Base-by-base conservation (phyloP, 2,113 vertebrate genomes). In the Psammodynastes pulverulentus region DNA sequence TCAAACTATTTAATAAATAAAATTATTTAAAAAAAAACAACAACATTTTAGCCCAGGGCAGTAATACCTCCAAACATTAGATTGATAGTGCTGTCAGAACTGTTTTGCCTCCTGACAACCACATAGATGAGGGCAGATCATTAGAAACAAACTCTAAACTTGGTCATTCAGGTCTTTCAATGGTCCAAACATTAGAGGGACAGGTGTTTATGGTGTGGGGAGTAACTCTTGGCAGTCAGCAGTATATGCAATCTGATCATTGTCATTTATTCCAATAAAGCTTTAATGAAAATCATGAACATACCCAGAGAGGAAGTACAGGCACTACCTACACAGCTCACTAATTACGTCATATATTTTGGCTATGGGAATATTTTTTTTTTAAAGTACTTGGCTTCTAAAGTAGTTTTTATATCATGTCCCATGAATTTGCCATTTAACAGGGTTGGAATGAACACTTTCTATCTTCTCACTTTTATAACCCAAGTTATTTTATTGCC, bases 371-470 rank as follows among this genome's bases (percentile, higher is more conserved):
- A 39, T 17, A 34, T 6, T 34, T 34, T 9, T n/a, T n/a, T 34
- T 62, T 24, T 24, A 24, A 62, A 72, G n/a, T 72, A 72, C n/a
- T 51, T n/a, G 34, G 39, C 29, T 90, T 10, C 49, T 34, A 90
- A 90, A 9, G 72, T 39, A 8, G 21, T 72, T 51, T 51, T 90
- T n/a, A 79, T 72, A 51, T 21, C 3, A 15, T 51, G 43, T 62
- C 15, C 26, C 26, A 24, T 46, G n/a, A n/a, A 39, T 79, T 24
- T 90, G 4, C 23, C 21, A 67, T n/a, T 89, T n/a, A 89, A 26
- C 62, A 90, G 58, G 12, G n/a, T 89, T 34, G 12, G 62, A 90
- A 95, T 93, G 52, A 88, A 94, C 87, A 95, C 2, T n/a, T 17
- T 34, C 1, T n/a, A 9, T 23, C 67, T 54, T 62, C 86, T 26